Evolutionary conservation across 2,113 vertebrate species (phyloP), one percentile per base, ranked within the genome.

Genomic region (Andinoacara biseriatus): DNA sequence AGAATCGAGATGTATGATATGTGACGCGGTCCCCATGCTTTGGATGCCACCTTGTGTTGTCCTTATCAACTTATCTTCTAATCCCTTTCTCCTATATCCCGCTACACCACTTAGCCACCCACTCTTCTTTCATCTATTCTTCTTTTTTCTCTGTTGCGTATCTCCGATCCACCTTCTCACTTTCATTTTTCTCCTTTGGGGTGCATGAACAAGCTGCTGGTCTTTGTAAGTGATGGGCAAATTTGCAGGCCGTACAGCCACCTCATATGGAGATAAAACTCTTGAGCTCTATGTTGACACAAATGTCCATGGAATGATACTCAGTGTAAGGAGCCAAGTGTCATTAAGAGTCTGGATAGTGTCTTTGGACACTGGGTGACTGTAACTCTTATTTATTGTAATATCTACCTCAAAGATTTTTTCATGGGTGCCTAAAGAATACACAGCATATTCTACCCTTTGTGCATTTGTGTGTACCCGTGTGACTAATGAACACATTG

Each of bases 41-140:
- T 72, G 76, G 49, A 87, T 89, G 59, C 87, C 86, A 61, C 79
- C 38, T 81, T 81, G 61, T 86, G 76, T 84, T 87, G 83, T 74
- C 49, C 69, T 82, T 76, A 74, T 78, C 60, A 33, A 20, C 76
- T 57, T 54, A 75, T 79, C 77, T 69, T 74, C 59, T 82, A 63
- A 67, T 86, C 57, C 77, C 26, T 46, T 46, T 59, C 77, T 72
- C 46, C 69, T 74, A 17, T 14, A 13, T 74, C 78, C 74, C 31
- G 76, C 58, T 69, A 5, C 77, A 57, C 10, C n/a, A 11, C 40
- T 85, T 22, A 49, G 63, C 72, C 63, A 10, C 72, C 75, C 74
- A 35, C 82, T 63, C 81, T 60, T 6, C 18, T 69, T 76, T 58
- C 56, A 76, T 81, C 56, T 58, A 3, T 69, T 74, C 49, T 63